A percentile compares a stretch with the other conserved stretches of the same genome.
These are phyloP conservation scores for Ethmia dodecea DNA, from an alignment of 2,888 invertebrate genomes.

Conservation along the genomic window DNA sequence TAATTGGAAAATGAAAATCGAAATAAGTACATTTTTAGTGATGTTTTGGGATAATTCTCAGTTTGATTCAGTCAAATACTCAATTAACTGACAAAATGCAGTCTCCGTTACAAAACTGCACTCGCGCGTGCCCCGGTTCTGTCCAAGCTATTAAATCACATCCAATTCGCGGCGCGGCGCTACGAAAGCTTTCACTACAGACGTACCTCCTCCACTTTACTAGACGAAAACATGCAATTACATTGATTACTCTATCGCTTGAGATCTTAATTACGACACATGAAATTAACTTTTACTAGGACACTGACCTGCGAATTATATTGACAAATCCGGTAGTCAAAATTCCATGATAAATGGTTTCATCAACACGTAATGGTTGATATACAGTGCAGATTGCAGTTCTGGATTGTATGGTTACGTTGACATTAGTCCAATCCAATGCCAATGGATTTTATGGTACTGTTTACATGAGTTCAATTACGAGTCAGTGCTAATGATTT, in stretches of 20 bases:
- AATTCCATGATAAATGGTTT: constrained; percentile 18
- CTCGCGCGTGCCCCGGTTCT: neutral
- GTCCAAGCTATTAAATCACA: neutral
- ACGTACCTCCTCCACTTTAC: constrained; percentile 16
- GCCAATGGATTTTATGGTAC: too few relatives aligned
- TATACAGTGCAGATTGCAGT: neutral
- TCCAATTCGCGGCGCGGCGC: constrained; percentile 2
- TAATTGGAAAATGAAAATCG: too few relatives aligned
- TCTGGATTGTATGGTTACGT: too few relatives aligned
- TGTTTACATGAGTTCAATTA: too few relatives aligned
- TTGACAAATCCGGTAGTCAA: constrained; percentile 24
- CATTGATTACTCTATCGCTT: constrained; percentile 30
- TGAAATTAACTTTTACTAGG: constrained; percentile 6
- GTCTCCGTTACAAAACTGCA: neutral
- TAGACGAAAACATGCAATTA: constrained; percentile 34
- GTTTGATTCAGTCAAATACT: too few relatives aligned
- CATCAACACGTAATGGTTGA: neutral
- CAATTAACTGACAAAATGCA: too few relatives aligned
- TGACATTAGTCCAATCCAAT: too few relatives aligned
- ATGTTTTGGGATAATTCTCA: too few relatives aligned
- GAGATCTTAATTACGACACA: constrained; percentile 37
- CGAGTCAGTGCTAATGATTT: too few relatives aligned
- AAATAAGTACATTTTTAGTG: too few relatives aligned
- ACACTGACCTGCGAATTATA: constrained; percentile 27
- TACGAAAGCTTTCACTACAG: constrained; percentile 34